Percentiles rank a stretch among this genome's conserved stretches.
Evolutionary conservation across 2,797 vertebrate genomes (phyloP).

Genomic region (Sebastes flavidus): DNA sequence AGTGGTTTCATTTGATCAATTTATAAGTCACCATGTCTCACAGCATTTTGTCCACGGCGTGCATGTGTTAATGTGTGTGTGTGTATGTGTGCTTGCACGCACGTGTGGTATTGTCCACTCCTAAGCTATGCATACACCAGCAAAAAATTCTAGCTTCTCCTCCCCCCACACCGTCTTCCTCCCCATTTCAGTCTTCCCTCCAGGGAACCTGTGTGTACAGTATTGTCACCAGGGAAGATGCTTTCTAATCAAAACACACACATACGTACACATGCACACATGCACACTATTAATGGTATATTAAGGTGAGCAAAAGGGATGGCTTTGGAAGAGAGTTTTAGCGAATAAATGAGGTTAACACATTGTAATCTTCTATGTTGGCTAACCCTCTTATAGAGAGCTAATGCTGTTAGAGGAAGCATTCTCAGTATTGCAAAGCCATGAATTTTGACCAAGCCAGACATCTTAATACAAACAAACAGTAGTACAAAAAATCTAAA

Average conservation of each 20-base stretch:
- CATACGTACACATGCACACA: neutral
- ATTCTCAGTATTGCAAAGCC: neutral
- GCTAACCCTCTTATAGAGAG: neutral
- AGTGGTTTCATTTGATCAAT: constrained; percentile 72
- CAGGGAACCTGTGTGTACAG: neutral
- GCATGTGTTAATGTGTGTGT: constrained; percentile 15
- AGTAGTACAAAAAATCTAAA: neutral
- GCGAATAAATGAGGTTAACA: neutral
- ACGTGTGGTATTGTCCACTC: constrained; percentile 1
- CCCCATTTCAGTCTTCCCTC: neutral
- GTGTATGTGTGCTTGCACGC: neutral
- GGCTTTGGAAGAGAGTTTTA: neutral
- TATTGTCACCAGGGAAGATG: constrained; percentile 11
- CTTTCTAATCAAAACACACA: constrained; percentile 14
- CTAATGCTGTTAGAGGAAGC: neutral
- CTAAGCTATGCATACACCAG: constrained; percentile 24
- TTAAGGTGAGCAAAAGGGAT: neutral
- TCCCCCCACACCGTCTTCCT: neutral
- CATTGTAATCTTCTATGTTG: neutral
- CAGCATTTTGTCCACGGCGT: constrained; percentile 20
- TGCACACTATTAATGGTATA: neutral
- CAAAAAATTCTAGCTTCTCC: constrained; percentile 5
- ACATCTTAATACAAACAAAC: neutral
- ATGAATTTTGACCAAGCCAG: neutral
- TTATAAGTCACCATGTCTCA: constrained; percentile 55